Percentiles rank a stretch among this genome's conserved stretches.
Evolutionary conservation across 2,797 vertebrate genomes (phyloP).

Genomic region (Myiotriccus ornatus): DNA sequence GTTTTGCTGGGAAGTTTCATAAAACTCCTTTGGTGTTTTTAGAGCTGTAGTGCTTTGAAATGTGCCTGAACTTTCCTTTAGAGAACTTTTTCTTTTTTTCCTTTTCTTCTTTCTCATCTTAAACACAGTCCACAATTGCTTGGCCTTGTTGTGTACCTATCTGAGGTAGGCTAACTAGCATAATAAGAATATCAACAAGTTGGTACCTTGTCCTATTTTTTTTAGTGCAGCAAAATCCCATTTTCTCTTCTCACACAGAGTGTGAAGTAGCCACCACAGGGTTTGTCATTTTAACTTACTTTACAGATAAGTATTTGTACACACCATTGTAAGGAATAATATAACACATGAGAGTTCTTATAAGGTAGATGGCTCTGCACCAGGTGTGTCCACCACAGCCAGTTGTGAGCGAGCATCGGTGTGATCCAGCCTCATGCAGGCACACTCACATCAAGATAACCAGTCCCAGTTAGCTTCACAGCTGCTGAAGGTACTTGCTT

Average conservation of each 20-base stretch:
- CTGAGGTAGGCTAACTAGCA: neutral
- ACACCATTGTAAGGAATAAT: neutral
- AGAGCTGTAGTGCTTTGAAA: slow-evolving; percentile 32
- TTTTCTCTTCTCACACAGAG: neutral
- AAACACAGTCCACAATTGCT: neutral
- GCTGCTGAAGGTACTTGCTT: neutral
- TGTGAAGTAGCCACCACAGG: neutral
- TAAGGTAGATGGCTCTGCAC: neutral
- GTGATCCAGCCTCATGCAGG: neutral
- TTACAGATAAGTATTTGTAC: neutral
- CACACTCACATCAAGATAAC: rapidly evolving
- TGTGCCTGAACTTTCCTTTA: slow-evolving; percentile 26
- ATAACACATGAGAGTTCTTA: neutral
- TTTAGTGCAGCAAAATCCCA: neutral
- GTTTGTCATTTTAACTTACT: neutral
- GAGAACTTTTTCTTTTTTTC: neutral
- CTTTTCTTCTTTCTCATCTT: neutral
- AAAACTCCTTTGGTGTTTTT: slow-evolving; percentile 45
- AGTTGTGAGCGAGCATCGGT: rapidly evolving
- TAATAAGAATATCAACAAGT: neutral
- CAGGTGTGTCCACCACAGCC: neutral
- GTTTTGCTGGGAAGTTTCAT: slow-evolving; percentile 38
- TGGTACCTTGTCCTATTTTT: neutral
- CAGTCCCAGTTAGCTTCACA: neutral
- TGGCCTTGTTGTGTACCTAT: slow-evolving; percentile 10